Base-by-base conservation (phyloP, 2,888 invertebrate species). In the Boloria selene region DNA sequence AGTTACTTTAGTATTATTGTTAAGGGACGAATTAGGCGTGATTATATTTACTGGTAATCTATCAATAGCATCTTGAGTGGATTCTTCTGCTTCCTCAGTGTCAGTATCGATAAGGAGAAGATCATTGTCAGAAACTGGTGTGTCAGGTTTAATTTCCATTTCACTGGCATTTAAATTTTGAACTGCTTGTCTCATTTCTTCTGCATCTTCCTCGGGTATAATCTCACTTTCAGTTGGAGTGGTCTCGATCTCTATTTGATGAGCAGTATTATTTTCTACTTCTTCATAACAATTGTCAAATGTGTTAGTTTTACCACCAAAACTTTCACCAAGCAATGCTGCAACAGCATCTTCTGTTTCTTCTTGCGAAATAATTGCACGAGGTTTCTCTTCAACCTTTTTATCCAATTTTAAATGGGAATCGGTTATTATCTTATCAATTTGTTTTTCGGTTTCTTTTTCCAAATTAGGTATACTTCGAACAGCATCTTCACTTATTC, bases 261-360 rank as follows among this genome's bases (percentile, higher is more conserved):
- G 78, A 2, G 79, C 82, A 61, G 86, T 80, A 83, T 80, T 87
- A 81, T 72, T 85, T 87, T 91, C 87, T 59, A 87, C 82, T 77
- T 93, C 93, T 77, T 93, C 93, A 71, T 93, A 93, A 74, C 93
- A 93, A 76, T 91, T 93, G 50, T 90, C 88, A 82, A 95, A 95
- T 13, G 88, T 80, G 64, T 92, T 91, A 59, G 83, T 85, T 77
- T 91, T 93, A 16, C 94, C 95, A 1, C 96, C 96, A 79, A 97
- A 97, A 73, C 97, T 97, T 84, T 97, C 97, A 31, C 96, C 97
- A 63, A 98, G 86, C 38, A 98, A 87, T 0, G 97, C 97, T 10
- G 97, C 97, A 0, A 98, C 97, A 0, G 98, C 98, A 83, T 97
- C 97, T 85, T 97, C 97, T 0, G 97, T 98, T 87, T 98, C 97